Evolutionary conservation across 2,113 vertebrate species (phyloP).

Genomic region (Athene noctua): DNA sequence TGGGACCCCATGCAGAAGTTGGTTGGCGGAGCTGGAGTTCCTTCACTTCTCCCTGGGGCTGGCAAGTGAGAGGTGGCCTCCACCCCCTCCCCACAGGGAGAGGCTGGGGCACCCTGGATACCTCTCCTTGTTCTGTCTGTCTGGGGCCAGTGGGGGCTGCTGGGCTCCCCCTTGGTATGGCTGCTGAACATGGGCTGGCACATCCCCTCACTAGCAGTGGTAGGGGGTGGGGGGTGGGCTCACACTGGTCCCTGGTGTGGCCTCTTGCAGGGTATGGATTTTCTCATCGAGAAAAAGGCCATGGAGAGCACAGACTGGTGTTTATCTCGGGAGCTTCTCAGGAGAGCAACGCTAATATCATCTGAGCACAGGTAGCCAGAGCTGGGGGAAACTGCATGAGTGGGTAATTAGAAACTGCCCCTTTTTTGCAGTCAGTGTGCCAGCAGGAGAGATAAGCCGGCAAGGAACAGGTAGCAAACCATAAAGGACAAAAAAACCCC

Average conservation of each 20-base stretch:
- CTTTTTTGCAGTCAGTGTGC: too few relatives aligned
- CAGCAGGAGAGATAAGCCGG: not conserved
- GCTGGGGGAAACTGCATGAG: rapidly evolving
- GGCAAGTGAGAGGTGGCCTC: not conserved
- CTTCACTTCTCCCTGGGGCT: too few relatives aligned
- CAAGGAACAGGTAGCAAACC: not conserved
- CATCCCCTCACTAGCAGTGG: too few relatives aligned
- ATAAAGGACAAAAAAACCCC: not conserved
- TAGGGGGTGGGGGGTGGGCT: not conserved
- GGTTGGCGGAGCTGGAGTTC: rapidly evolving
- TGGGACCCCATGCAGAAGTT: rapidly evolving
- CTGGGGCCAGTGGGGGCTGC: not conserved
- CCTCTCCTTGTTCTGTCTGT: not conserved
- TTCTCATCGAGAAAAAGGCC: not conserved
- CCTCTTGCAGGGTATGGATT: not conserved
- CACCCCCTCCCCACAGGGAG: too few relatives aligned
- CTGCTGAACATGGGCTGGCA: rapidly evolving
- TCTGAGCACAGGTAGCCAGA: too few relatives aligned
- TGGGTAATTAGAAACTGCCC: not conserved
- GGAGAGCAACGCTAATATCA: not conserved
- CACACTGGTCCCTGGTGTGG: too few relatives aligned
- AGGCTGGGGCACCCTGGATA: too few relatives aligned
- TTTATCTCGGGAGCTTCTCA: not conserved
- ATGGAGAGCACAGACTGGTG: not conserved
- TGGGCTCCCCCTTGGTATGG: rapidly evolving